Evolutionary conservation across 2,888 invertebrate genomes (phyloP).

Genomic region (Zygothrica quintamaculata): DNA sequence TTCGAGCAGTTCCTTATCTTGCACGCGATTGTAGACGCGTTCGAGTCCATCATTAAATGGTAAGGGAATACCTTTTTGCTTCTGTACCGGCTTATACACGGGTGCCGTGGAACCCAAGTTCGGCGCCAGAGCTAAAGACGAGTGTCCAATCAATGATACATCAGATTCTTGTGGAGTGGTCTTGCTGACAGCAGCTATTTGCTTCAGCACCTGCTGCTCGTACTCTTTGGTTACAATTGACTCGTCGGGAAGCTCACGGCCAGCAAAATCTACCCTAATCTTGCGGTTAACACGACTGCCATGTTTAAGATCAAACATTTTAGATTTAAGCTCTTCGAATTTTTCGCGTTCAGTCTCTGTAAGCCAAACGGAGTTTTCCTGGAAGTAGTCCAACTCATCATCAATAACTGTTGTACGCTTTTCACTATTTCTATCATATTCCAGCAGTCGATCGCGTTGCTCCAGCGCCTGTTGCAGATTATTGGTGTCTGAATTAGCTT

Average conservation of each 20-base stretch:
- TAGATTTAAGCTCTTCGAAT: slow-evolving; percentile 88
- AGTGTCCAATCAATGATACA: slow-evolving; percentile 60
- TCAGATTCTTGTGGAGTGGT: slow-evolving; percentile 22
- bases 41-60: slow-evolving; percentile 63
- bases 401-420: slow-evolving; percentile 86
- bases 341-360: slow-evolving; percentile 89
- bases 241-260: slow-evolving; percentile 86
- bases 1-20: slow-evolving; percentile 91
- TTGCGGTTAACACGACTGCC: slow-evolving; percentile 88
- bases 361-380: slow-evolving; percentile 92
- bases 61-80: slow-evolving; percentile 20
- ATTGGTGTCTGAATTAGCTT: slow-evolving; percentile 86
- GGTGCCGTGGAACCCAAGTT: slow-evolving; percentile 72
- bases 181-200: slow-evolving; percentile 82
- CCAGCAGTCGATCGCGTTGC: slow-evolving; percentile 92
- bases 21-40: slow-evolving; percentile 86
- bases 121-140: slow-evolving; percentile 48
- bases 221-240: slow-evolving; percentile 81
- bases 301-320: slow-evolving; percentile 89
- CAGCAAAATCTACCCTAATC: slow-evolving; percentile 91
- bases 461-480: slow-evolving; percentile 90
- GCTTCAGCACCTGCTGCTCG: slow-evolving; percentile 83
- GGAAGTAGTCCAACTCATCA: slow-evolving; percentile 97
- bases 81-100: slow-evolving; percentile 56
- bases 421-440: slow-evolving; percentile 92